phyloP scores from a whole-genome alignment of 2,888 invertebrate genomes.

The Mythimna pallens region DNA sequence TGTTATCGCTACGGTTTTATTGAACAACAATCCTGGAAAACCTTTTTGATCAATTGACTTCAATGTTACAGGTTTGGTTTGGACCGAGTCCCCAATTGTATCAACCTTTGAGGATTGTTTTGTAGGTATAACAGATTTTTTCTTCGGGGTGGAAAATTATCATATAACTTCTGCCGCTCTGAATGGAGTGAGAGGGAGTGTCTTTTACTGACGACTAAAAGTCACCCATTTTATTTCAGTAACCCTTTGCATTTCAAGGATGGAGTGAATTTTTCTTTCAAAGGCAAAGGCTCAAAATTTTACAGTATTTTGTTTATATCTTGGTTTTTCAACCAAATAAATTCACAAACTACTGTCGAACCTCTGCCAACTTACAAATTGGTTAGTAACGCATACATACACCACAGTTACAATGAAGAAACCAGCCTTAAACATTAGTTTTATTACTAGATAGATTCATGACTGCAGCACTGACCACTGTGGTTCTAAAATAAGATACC shows the following conservation, averaged over 20 bases:
- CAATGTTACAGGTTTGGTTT: constrained; percentile 19
- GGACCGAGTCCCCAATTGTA: constrained; percentile 1
- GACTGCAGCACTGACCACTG: neutral
- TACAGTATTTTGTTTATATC: neutral
- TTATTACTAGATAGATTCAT: neutral
- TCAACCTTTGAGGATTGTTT: constrained; percentile 11
- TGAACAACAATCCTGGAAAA: constrained; percentile 26
- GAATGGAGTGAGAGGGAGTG: too few relatives aligned
- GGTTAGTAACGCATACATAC: neutral
- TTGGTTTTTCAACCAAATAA: neutral
- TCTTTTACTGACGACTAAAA: too few relatives aligned
- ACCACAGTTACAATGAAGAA: neutral
- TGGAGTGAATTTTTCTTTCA: neutral
- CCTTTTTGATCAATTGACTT: constrained; percentile 35
- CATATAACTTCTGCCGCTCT: too few relatives aligned
- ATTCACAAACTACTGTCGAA: too few relatives aligned
- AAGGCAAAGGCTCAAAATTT: neutral
- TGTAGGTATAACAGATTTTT: neutral
- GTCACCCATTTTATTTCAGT: too few relatives aligned
- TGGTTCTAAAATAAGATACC: neutral
- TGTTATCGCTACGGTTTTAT: constrained; percentile 36
- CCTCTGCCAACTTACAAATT: neutral
- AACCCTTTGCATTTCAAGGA: too few relatives aligned
- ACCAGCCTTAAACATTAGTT: neutral
- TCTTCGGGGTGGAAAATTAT: too few relatives aligned